Evolutionary conservation across 92 coral and sea anemone species (phyloP).

Genomic region (Actinostola sp.): DNA sequence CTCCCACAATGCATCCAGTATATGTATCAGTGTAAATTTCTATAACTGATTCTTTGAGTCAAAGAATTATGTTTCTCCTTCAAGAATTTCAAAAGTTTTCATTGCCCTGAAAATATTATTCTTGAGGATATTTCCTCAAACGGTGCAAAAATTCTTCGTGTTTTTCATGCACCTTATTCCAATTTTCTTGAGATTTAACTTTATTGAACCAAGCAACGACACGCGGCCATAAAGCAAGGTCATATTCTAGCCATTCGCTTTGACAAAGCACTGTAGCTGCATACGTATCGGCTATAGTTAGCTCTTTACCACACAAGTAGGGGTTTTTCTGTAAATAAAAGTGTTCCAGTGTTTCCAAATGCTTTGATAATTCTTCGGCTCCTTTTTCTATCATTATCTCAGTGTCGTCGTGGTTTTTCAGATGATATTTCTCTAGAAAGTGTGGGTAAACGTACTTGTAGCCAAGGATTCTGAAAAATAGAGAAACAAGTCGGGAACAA

Average conservation of each 20-base stretch:
- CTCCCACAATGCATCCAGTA: no score
- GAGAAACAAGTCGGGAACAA: not conserved
- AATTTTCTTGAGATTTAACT: constrained; percentile 72
- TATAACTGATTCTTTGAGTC: no score
- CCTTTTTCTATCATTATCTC: constrained; percentile 71
- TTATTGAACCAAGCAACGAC: constrained; percentile 71
- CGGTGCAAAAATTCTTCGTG: constrained; percentile 70
- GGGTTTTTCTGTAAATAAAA: constrained; percentile 60
- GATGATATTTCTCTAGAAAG: constrained; percentile 78
- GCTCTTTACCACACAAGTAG: constrained; percentile 71
- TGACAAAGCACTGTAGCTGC: constrained; percentile 80
- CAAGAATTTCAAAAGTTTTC: no score
- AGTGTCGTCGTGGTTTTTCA: constrained; percentile 66
- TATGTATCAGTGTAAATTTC: no score
- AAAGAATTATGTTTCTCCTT: no score
- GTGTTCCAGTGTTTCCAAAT: constrained; percentile 68
- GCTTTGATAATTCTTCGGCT: constrained; percentile 67
- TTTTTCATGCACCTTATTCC: constrained; percentile 74
- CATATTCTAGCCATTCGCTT: constrained; percentile 82
- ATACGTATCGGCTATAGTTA: constrained; percentile 82
- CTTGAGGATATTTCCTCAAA: constrained; percentile 62
- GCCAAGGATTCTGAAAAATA: constrained; percentile 65
- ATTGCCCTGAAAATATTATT: no score
- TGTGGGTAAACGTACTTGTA: constrained; percentile 84
- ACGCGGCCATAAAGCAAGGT: constrained; percentile 78